Evolutionary conservation across 2,888 invertebrate species (phyloP), one percentile per base, ranked within the genome.

Genomic region (Nemapogon koenigi): DNA sequence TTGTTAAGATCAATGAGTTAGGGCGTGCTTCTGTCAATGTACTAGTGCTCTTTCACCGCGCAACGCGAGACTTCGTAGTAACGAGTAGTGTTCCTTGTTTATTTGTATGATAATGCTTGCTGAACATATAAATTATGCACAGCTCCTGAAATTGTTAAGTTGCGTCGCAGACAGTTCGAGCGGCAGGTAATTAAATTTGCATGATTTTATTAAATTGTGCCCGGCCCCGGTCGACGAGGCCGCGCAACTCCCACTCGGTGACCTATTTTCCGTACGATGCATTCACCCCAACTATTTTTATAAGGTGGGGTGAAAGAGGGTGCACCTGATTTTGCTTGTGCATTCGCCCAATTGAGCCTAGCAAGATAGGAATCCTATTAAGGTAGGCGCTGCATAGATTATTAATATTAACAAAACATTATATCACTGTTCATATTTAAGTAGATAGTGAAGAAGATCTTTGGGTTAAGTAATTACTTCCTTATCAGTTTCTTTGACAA

Each of bases 261-360:
- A 78, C 78, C 78, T 76, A 78, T 76, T 70, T 78, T 72, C 78
- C 71, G 70, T 64, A 61, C 76, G 72, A 61, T 78, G 75, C 75
- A 75, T 76, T 59, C 63, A 60, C 65, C 59, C 62, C 70, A 66
- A 64, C 65, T 75, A 75, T 73, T 71, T 71, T 68, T 67, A 65
- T 68, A 61, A n/a, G n/a, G n/a, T 52, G 68, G 68, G 60, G 62
- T 57, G 61, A 71, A 65, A 51, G 69, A 59, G 73, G 68, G 54
- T 64, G 58, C 13, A n/a, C 10, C 37, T 11, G 15, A 14, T 8
- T 13, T n/a, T 7, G 3, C 18, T n/a, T n/a, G n/a, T n/a, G n/a
- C n/a, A n/a, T n/a, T n/a, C n/a, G n/a, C n/a, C n/a, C n/a, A n/a
- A n/a, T n/a, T n/a, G n/a, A n/a, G n/a, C n/a, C n/a, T n/a, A n/a